Percentiles rank a stretch among this genome's conserved stretches.
Conservation (phyloP, 2,797 vertebrate species). For the Echeneis naucrates region DNA sequence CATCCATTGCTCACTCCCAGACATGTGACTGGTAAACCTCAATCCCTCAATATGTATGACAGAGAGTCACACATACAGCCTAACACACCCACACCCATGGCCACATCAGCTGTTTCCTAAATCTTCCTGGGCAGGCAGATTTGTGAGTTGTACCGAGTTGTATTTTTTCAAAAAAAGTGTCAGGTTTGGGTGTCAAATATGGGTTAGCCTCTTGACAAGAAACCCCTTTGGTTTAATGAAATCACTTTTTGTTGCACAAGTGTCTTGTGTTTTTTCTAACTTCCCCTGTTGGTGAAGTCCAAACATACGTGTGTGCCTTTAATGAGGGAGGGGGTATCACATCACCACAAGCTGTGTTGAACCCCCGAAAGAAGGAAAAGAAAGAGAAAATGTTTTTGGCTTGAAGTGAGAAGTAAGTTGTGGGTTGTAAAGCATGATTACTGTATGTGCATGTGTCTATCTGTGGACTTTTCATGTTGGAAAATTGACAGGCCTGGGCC, state of each 20-base stretch:
- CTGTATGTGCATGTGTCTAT: conserved; percentile 5
- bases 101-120: conserved; percentile 74
- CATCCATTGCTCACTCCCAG: conserved; percentile 73
- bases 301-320: conserved; percentile 34
- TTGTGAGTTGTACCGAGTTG: conserved; percentile 18
- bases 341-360: conserved; percentile 15
- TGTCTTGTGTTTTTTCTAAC: no score
- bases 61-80: conserved; percentile 55
- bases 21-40: conserved; percentile 77
- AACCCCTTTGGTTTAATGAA: conserved; percentile 25
- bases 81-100: conserved; percentile 53
- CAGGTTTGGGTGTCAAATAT: conserved; percentile 11
- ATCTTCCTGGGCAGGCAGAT: conserved; percentile 28
- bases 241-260: no score
- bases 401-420: conserved; percentile 35
- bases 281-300: conserved; percentile 21
- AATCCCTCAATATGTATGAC: conserved; percentile 48
- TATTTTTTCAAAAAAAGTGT: conserved; percentile 3
- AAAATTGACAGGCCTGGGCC: conserved; percentile 43
- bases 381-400: conserved; percentile 13
- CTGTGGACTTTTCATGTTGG: conserved; percentile 29
- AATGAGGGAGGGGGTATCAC: conserved; percentile 25
- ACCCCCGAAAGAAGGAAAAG: not conserved
- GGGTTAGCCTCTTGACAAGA: conserved; percentile 17
- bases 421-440: conserved; percentile 14